These are phyloP conservation scores for Drosophila biarmipes DNA, from an alignment of 1,140 invertebrate genomes.

Conservation along the genomic window DNA sequence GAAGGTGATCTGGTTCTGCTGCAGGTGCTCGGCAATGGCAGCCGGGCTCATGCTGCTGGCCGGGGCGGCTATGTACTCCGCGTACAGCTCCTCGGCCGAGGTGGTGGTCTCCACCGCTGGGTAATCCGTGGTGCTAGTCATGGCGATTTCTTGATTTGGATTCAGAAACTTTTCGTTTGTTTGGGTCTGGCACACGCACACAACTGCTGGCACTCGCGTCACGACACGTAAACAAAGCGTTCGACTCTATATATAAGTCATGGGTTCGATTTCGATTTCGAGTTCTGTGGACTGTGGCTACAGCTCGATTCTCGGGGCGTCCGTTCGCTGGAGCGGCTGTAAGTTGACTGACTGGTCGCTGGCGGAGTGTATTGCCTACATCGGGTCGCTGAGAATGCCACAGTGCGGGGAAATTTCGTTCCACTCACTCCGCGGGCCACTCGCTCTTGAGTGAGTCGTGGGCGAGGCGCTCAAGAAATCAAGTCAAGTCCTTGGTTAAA, in stretches of 20 bases:
- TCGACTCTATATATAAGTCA: constrained; percentile 55
- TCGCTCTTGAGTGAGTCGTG: constrained; percentile 23
- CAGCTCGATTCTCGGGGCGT: constrained; percentile 50
- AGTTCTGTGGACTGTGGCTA: constrained; percentile 6
- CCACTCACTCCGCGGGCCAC: constrained; percentile 1
- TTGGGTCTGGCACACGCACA: constrained; percentile 29
- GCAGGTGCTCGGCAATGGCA: constrained; percentile 73
- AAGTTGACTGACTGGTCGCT: constrained; percentile 58
- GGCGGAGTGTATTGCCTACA: constrained; percentile 23
- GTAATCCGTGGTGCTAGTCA: constrained; percentile 59
- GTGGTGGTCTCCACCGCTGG: constrained; percentile 51
- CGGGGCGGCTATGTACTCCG: constrained; percentile 65
- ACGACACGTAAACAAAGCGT: constrained; percentile 68
- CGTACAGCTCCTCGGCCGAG: constrained; percentile 43
- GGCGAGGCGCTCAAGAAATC: constrained; percentile 16
- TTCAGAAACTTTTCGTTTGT: constrained; percentile 8
- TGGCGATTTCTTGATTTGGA: constrained; percentile 11
- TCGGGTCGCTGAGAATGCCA: constrained; percentile 30
- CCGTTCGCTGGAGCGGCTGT: constrained; percentile 67
- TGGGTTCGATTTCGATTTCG: constrained; percentile 51
- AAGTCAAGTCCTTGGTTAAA: constrained; percentile 57
- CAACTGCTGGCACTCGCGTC: constrained; percentile 52
- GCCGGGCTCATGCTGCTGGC: constrained; percentile 80
- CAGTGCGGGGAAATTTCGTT: constrained; percentile 20
- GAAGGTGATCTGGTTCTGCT: constrained; percentile 82